A percentile compares a stretch with the other conserved stretches of the same genome.
Evolutionary conservation across 2,888 invertebrate species (phyloP).

Genomic region (Marronus borbonicus): DNA sequence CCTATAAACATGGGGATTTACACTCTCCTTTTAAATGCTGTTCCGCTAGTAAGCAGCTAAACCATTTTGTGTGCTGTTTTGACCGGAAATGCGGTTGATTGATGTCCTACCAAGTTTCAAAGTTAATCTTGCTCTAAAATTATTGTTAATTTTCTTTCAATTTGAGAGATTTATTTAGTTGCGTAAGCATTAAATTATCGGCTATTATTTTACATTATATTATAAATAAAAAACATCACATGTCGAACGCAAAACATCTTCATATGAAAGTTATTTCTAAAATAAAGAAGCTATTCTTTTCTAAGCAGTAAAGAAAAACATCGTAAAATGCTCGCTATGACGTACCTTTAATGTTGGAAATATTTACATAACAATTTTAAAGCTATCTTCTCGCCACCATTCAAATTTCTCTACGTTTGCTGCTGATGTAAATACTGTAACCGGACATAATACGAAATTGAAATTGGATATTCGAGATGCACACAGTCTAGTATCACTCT

Average conservation of each 20-base stretch:
- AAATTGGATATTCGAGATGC: slow-evolving; percentile 31
- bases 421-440: slow-evolving; percentile 19
- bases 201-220: too few relatives aligned
- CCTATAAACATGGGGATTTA: too few relatives aligned
- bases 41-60: too few relatives aligned
- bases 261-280: slow-evolving; percentile 1
- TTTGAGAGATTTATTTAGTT: too few relatives aligned
- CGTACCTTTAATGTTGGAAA: slow-evolving; percentile 25
- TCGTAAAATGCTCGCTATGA: slow-evolving; percentile 23
- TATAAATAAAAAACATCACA: too few relatives aligned
- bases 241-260: background rate
- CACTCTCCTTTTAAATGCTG: too few relatives aligned
- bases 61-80: too few relatives aligned
- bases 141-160: too few relatives aligned
- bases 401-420: slow-evolving; percentile 23
- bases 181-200: too few relatives aligned
- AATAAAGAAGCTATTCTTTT: slow-evolving; percentile 29
- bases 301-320: slow-evolving; percentile 5
- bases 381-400: slow-evolving; percentile 8
- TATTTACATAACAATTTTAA: slow-evolving; percentile 42
- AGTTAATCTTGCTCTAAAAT: too few relatives aligned
- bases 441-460: slow-evolving; percentile 31
- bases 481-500: slow-evolving; percentile 22
- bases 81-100: too few relatives aligned
- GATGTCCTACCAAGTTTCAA: too few relatives aligned